Percentiles rank a stretch among this genome's conserved stretches.
These are phyloP conservation scores for Pseudonaja textilis DNA, from an alignment of 2,113 vertebrate species.

Conservation along the genomic window DNA sequence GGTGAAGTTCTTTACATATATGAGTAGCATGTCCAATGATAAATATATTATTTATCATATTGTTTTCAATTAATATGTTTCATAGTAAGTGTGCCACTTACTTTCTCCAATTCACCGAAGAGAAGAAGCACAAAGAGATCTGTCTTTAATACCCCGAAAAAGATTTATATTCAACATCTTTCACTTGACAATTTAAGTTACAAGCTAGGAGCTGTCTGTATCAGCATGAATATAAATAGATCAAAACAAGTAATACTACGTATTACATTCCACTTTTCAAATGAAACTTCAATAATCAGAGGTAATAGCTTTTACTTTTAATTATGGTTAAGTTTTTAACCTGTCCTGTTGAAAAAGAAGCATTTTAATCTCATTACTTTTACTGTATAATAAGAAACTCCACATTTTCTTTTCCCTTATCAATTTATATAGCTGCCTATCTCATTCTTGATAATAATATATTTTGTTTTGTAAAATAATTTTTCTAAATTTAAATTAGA, in stretches of 20 bases:
- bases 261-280: constrained; percentile 10
- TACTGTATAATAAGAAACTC: not conserved
- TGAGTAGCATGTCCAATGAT: not conserved
- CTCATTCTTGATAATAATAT: not conserved
- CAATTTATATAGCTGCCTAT: not conserved
- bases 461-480: not conserved
- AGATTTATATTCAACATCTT: not conserved
- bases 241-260: not conserved
- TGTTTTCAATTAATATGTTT: not conserved
- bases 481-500: not conserved
- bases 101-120: not conserved
- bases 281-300: not conserved
- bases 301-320: constrained; percentile 14
- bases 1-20: not conserved
- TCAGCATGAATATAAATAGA: not conserved
- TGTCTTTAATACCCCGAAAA: not conserved
- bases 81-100: not conserved
- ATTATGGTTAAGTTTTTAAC: not conserved
- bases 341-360: constrained; percentile 30
- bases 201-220: not conserved
- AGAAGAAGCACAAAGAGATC: not conserved
- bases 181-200: not conserved
- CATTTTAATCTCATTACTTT: not conserved
- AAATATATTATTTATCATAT: not conserved
- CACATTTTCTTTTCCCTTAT: not conserved